Conservation (phyloP, 2,888 invertebrate genomes). For the Meandrusa payeni region DNA sequence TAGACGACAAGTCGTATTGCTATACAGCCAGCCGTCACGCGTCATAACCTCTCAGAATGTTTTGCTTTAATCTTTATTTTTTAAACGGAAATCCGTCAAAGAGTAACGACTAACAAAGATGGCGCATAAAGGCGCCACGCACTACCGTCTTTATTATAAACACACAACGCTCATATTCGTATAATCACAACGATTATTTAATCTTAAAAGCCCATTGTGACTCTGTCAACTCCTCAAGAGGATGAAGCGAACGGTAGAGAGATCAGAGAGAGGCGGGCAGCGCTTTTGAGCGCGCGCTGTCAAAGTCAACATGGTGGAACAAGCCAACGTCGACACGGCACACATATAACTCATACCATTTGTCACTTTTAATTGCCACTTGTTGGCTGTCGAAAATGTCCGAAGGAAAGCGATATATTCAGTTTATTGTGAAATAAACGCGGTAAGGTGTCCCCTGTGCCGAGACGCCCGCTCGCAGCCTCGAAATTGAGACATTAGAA, state of each 20-base stretch:
- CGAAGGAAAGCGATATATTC: slow-evolving; percentile 65
- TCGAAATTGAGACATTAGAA: slow-evolving; percentile 62
- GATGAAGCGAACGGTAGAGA: slow-evolving; percentile 49
- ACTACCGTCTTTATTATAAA: slow-evolving; percentile 32
- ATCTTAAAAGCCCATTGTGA: slow-evolving; percentile 34
- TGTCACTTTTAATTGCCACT: slow-evolving; percentile 80
- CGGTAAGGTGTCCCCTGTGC: slow-evolving; percentile 32
- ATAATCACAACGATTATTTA: slow-evolving; percentile 13
- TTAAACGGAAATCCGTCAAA: slow-evolving; percentile 50
- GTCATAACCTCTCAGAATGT: slow-evolving; percentile 49
- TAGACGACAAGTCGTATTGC: slow-evolving; percentile 53
- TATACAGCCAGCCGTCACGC: slow-evolving; percentile 50
- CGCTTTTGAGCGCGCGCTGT: slow-evolving; percentile 50
- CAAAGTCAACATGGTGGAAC: slow-evolving; percentile 49
- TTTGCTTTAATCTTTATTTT: slow-evolving; percentile 60
- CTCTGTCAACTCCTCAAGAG: slow-evolving; percentile 34
- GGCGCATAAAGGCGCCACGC: slow-evolving; percentile 43
- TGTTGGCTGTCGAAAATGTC: slow-evolving; percentile 68
- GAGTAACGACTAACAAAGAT: slow-evolving; percentile 40
- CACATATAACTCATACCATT: slow-evolving; percentile 67
- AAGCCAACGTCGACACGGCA: slow-evolving; percentile 42
- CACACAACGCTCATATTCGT: slow-evolving; percentile 29
- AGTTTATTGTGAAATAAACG: slow-evolving; percentile 73
- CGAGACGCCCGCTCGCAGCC: slow-evolving; percentile 27
- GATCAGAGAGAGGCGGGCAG: slow-evolving; percentile 49